Base-by-base conservation (phyloP, 2,888 invertebrate genomes). In the Eutolmus rufibarbis region DNA sequence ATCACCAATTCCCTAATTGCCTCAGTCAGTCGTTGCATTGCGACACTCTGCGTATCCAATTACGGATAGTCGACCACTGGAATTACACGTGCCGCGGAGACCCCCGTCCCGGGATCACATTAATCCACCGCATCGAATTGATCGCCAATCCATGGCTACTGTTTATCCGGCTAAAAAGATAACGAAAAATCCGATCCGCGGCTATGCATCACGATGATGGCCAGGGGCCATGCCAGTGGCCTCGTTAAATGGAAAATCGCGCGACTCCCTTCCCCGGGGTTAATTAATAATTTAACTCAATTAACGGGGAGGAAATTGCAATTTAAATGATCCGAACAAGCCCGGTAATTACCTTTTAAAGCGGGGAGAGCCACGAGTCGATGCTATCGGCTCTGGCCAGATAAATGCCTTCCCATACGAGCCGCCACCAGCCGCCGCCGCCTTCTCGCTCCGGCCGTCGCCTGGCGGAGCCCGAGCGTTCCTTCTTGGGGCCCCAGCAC, bases 261-360 rank as follows among this genome's bases (percentile, higher is more conserved):
- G 16, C 79, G 31, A 66, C 66, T 66, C 66, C 28, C 66, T 66
- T 23, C 23, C 9, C 14, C 23, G 23, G 66, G 66, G 51, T 79
- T 79, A 79, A 79, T 79, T 79, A 79, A 79, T 79, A 79, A 79
- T 79, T 79, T 79, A 79, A 79, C 51, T 79, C 79, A 79, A 79
- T 79, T 79, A 79, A 66, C 66, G 28, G 79, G 23, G 79, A 79
- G 51, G 40, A 28, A 79, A 79, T 79, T 79, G 51, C 79, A 51
- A 79, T 79, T 79, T 79, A 79, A 79, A 79, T 79, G 46, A 79
- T 51, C 23, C 79, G 28, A 79, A 40, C 79, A 51, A 79, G 51
- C 51, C 51, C 31, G 79, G 79, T 79, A 79, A 79, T 79, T 79
- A 79, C 79, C 46, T 51, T 51, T 51, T 79, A 79, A 79, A 28